A percentile compares a stretch with the other conserved stretches of the same genome.
Conservation (phyloP, 2,113 vertebrate genomes). For the Antechinus flavipes region DNA sequence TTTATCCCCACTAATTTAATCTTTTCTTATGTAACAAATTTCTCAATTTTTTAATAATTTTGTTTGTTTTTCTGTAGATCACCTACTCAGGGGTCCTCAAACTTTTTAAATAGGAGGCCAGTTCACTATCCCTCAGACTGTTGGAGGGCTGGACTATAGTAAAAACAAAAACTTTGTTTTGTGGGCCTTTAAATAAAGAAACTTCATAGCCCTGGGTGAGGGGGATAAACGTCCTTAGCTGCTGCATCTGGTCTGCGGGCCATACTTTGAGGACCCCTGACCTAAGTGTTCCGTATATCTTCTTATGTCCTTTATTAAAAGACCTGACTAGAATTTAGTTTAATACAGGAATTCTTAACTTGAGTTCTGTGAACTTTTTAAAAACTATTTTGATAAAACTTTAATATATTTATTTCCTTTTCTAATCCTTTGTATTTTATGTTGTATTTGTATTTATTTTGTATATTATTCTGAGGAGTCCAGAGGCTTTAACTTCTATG, state of each 20-base stretch:
- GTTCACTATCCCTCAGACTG: too few relatives aligned
- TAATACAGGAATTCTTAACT: not conserved
- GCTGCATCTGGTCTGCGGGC: too few relatives aligned
- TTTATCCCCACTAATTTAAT: slow-evolving; percentile 22
- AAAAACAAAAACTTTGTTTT: too few relatives aligned
- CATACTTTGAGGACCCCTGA: too few relatives aligned
- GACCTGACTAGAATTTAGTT: not conserved
- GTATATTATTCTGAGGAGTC: not conserved
- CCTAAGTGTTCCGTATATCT: slow-evolving; percentile 25
- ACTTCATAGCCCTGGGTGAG: too few relatives aligned
- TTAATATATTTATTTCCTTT: not conserved
- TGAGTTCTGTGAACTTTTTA: not conserved
- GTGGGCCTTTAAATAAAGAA: too few relatives aligned
- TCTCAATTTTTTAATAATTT: slow-evolving; percentile 46
- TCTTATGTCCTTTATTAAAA: not conserved
- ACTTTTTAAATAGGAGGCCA: too few relatives aligned
- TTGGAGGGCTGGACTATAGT: too few relatives aligned
- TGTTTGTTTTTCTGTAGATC: slow-evolving; percentile 3
- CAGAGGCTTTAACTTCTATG: not conserved
- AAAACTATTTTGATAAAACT: not conserved
- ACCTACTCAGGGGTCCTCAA: not conserved
- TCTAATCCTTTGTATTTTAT: not conserved
- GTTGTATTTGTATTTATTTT: not conserved
- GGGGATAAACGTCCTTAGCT: too few relatives aligned
- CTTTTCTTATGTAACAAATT: slow-evolving; percentile 4